Evolutionary conservation across 1,140 invertebrate species (phyloP), one percentile per base, ranked within the genome.

Genomic region (Dinoponera quadriceps): DNA sequence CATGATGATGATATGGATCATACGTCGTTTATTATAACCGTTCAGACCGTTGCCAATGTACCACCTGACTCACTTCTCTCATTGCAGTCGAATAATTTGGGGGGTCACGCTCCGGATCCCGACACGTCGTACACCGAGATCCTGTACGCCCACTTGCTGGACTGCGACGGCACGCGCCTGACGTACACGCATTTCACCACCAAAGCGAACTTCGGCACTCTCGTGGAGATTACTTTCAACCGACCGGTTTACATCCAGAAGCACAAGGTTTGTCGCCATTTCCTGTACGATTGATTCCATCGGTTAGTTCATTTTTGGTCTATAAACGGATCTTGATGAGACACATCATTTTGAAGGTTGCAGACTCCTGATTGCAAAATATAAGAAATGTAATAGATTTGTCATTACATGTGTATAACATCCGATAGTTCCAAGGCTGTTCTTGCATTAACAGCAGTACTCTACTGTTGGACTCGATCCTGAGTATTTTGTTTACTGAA

Each of bases 161-260:
- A 97, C 93, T 95, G 96, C 33, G 96, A 97, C 90, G 96, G 96
- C 11, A 96, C 96, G 51, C 93, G 97, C 3, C 95, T 98, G 75
- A 97, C 97, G 1, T 97, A 97, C 91, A 97, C 97, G 11, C 97
- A 98, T 92, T 97, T 96, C 90, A 97, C 97, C 54, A 96, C 95
- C 78, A 96, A 96, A 84, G 97, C 91, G 29, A 89, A 86, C 65
- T 92, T 96, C 89, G 94, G 96, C 49, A 96, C 95, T 49, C 93
- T 97, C 81, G 95, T 97, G 69, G 97, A 97, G 91, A 96, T 98
- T 82, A 96, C 95, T 71, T 97, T 97, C 91, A 97, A 97, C 93
- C 93, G 97, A 33, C 96, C 97, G 14, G 95, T 97, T 96, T 92
- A 96, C 96, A 90, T 96, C 96, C 88, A 97, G 90, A 95, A 96